Evolutionary conservation across 2,797 vertebrate species (phyloP).

Genomic region (Cossypha dichroa): DNA sequence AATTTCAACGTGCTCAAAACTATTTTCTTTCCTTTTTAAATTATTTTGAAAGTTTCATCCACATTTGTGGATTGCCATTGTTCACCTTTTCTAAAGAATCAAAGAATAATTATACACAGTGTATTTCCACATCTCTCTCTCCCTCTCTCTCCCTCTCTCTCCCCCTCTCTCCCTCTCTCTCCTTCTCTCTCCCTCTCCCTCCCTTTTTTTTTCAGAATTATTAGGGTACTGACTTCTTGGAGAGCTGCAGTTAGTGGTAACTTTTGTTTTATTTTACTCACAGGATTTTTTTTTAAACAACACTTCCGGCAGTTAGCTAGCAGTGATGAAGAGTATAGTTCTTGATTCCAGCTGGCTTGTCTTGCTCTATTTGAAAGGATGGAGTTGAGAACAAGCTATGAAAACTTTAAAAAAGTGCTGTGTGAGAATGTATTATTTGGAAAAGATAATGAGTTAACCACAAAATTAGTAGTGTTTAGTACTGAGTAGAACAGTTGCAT

Average conservation of each 20-base stretch:
- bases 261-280: neutral
- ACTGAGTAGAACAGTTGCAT: neutral
- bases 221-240: neutral
- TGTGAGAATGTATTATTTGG: neutral
- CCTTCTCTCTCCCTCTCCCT: too few species aligned
- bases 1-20: neutral
- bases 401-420: neutral
- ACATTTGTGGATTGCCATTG: neutral
- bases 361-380: neutral
- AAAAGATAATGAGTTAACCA: neutral
- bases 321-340: neutral
- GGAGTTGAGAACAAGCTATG: neutral
- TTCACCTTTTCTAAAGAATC: neutral
- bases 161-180: too few species aligned
- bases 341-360: neutral
- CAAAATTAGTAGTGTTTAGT: neutral
- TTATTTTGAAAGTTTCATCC: neutral
- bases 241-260: neutral
- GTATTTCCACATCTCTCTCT: neutral
- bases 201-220: neutral
- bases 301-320: neutral
- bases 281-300: neutral
- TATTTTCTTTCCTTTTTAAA: neutral
- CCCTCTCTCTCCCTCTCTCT: too few species aligned
- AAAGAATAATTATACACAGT: neutral